These are phyloP conservation scores for Digitonthophagus gazella DNA, from an alignment of 2,888 invertebrate genomes.

Conservation along the genomic window DNA sequence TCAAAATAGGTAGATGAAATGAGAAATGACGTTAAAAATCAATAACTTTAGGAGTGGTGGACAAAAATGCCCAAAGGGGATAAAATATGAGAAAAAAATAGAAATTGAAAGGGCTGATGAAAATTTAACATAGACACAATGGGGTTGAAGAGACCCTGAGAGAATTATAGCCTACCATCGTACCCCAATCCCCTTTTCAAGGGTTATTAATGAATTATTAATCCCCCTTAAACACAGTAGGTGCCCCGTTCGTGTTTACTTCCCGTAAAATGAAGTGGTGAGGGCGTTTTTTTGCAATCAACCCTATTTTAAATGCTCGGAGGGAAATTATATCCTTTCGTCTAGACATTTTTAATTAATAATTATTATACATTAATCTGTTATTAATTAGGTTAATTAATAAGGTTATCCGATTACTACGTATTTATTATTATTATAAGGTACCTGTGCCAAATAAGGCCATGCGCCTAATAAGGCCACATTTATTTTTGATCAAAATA, in stretches of 20 bases:
- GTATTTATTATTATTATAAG: too few relatives aligned
- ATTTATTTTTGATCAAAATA: too few relatives aligned
- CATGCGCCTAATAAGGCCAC: too few relatives aligned
- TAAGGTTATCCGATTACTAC: too few relatives aligned
- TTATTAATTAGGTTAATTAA: neutral
- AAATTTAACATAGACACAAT: neutral
- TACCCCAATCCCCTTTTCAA: conserved; percentile 1
- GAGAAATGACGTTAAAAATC: too few relatives aligned
- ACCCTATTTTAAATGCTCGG: neutral
- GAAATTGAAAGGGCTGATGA: neutral
- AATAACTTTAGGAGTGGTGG: too few relatives aligned
- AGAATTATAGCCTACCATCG: neutral
- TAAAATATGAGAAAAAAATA: neutral
- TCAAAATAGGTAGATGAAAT: too few relatives aligned
- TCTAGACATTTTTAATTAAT: neutral
- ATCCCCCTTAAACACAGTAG: neutral
- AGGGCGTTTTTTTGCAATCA: neutral
- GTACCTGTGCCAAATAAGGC: too few relatives aligned
- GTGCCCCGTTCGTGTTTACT: neutral
- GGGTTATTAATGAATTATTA: conserved; percentile 14
- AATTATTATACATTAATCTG: neutral
- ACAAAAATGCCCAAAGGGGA: neutral
- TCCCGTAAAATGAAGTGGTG: neutral
- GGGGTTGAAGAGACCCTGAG: neutral
- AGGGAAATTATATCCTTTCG: neutral